Evolutionary conservation across 64 coral and sea anemone genomes (phyloP), one percentile per base, ranked within the genome.

Genomic region (Platygyra sinensis): DNA sequence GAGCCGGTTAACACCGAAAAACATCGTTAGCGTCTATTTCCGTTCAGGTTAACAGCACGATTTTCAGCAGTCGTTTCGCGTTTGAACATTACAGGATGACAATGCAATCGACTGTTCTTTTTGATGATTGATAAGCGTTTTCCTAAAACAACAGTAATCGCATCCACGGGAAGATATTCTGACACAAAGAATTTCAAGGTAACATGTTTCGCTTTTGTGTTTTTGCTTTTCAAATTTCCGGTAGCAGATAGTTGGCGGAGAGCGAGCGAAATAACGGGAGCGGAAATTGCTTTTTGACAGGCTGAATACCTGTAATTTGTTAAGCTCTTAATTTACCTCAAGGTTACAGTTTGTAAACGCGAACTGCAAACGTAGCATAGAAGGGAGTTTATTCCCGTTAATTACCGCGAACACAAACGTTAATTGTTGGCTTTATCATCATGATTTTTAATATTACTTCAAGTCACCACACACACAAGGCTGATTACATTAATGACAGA

Each of bases 161-260:
- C 38, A 64, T 32, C 33, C 1, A 83, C n/a, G 4, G 30, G 60
- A 65, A 10, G 1, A 39, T 24, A 85, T 85, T 51, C 49, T 3
- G 3, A 0, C 18, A 24, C 10, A 51, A 51, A 51, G 81, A 51
- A 71, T 71, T 85, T 85, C 39, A 71, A 71, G 36, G 62, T 10
- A 22, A 50, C 22, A 71, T 72, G 81, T 52, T 85, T 85, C 20
- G 36, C n/a, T 50, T 46, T 71, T 85, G 81, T 72, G 32, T 85
- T 63, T 85, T 42, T 36, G n/a, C 22, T 31, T 64, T 72, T 71
- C 63, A 50, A 38, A 50, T 71, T 63, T 42, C 38, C 33, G 62
- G 6, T 29, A 52, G 71, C 63, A 42, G 63, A 85, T 85, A 85
- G 10, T 15, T 27, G 3, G 65, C 65, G 65, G 63, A 6, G 65